phyloP scores from a whole-genome alignment of 2,113 vertebrate species.

The Struthidea cinerea region DNA sequence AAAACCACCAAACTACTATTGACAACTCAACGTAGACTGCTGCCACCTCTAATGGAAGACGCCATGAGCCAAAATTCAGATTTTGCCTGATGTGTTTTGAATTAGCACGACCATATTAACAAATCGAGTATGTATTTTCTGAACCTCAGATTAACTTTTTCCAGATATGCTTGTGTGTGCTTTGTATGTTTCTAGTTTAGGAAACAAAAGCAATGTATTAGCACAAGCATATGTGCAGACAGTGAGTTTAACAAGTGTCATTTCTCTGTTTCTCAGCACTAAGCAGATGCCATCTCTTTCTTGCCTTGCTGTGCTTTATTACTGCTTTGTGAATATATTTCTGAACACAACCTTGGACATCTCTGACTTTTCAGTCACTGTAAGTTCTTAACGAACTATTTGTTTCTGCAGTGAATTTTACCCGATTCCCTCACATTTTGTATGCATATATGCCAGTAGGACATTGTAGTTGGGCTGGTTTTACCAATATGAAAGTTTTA shows the following conservation, averaged over 20 bases:
- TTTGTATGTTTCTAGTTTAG: neutral
- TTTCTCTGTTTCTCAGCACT: neutral
- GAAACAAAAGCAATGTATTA: neutral
- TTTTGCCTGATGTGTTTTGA: neutral
- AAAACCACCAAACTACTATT: neutral
- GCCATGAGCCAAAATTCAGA: neutral
- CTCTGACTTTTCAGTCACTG: neutral
- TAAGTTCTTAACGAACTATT: neutral
- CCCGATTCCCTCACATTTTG: neutral
- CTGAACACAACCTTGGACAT: neutral
- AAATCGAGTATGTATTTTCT: rapidly evolving
- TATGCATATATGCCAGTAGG: neutral
- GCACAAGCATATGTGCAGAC: neutral
- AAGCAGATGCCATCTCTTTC: neutral
- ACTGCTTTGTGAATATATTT: neutral
- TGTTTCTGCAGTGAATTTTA: neutral
- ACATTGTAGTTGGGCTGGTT: neutral
- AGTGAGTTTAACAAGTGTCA: neutral
- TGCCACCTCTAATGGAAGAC: neutral
- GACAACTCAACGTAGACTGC: neutral
- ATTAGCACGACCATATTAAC: neutral
- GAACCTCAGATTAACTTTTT: neutral
- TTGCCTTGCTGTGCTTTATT: neutral
- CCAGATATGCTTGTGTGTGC: neutral
- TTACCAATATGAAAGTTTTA: neutral